phyloP scores from a whole-genome alignment of 2,888 invertebrate species.

The Mythimna lalbum region DNA sequence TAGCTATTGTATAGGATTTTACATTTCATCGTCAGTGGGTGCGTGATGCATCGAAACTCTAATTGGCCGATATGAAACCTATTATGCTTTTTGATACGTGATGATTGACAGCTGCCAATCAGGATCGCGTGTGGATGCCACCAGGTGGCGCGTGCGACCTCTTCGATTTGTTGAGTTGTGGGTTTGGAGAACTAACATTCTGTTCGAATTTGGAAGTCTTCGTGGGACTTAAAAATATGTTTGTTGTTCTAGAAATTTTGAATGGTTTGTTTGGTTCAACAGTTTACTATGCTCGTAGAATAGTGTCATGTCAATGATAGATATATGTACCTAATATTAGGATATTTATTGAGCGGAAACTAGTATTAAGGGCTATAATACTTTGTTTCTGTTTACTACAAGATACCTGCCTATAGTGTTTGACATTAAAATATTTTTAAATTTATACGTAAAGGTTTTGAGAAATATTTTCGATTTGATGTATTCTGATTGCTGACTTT shows the following conservation, averaged over 20 bases:
- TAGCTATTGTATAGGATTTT: constrained; percentile 69
- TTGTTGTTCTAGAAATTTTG: neutral
- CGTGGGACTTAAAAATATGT: neutral
- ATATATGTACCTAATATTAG: too few species aligned
- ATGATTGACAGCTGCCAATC: constrained; percentile 89
- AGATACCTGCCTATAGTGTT: too few species aligned
- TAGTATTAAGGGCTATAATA: neutral
- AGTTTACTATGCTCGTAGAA: too few species aligned
- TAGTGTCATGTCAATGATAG: neutral
- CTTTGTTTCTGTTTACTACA: too few species aligned
- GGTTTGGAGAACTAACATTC: constrained; percentile 35
- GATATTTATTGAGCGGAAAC: neutral
- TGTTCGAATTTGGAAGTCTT: constrained; percentile 12
- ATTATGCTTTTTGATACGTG: constrained; percentile 81
- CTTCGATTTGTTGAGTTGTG: constrained; percentile 31
- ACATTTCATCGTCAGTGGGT: constrained; percentile 77
- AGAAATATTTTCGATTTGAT: too few species aligned
- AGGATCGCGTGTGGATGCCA: constrained; percentile 75
- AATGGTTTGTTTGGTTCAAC: neutral
- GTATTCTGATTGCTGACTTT: neutral
- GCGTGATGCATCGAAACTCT: constrained; percentile 78
- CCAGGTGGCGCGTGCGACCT: constrained; percentile 82
- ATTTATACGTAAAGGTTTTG: too few species aligned
- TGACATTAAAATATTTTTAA: too few species aligned
- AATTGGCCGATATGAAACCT: constrained; percentile 85